Conservation (phyloP, 92 coral and sea anemone genomes). For the Zoanthus solanderi region DNA sequence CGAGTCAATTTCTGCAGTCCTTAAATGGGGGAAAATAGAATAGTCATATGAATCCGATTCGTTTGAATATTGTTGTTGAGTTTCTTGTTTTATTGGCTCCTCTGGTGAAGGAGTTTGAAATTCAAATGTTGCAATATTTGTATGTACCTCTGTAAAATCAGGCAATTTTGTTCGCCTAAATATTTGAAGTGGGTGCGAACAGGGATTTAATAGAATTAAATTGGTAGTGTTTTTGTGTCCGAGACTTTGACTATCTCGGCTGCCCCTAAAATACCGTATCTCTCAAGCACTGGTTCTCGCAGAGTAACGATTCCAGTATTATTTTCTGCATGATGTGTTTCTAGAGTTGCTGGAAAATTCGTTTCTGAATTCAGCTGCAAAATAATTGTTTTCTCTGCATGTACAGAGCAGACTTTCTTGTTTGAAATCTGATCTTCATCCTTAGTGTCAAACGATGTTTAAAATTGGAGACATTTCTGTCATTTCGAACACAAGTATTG, state of each 20-base stretch:
- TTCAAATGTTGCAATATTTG: constrained; percentile 16
- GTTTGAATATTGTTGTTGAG: background rate
- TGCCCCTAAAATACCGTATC: background rate
- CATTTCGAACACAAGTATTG: background rate
- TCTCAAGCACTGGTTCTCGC: background rate
- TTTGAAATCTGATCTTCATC: background rate
- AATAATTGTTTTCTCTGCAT: background rate
- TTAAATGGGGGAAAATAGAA: background rate
- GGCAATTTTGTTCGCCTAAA: constrained; percentile 1
- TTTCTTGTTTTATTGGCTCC: background rate
- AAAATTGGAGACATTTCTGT: background rate
- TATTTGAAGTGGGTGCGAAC: background rate
- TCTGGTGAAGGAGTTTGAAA: background rate
- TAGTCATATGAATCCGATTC: background rate
- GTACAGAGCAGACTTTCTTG: background rate
- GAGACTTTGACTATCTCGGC: constrained; percentile 4
- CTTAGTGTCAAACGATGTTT: background rate
- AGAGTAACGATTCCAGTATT: background rate
- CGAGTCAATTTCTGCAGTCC: background rate
- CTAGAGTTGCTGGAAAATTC: background rate
- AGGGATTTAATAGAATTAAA: background rate
- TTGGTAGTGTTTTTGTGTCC: constrained; percentile 1
- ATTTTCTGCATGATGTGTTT: background rate
- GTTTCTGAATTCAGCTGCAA: constrained; percentile 29
- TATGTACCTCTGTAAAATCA: constrained; percentile 10